Percentiles rank a stretch among this genome's conserved stretches.
Conservation (phyloP, 2,888 invertebrate species). For the Acrobasis suavella region DNA sequence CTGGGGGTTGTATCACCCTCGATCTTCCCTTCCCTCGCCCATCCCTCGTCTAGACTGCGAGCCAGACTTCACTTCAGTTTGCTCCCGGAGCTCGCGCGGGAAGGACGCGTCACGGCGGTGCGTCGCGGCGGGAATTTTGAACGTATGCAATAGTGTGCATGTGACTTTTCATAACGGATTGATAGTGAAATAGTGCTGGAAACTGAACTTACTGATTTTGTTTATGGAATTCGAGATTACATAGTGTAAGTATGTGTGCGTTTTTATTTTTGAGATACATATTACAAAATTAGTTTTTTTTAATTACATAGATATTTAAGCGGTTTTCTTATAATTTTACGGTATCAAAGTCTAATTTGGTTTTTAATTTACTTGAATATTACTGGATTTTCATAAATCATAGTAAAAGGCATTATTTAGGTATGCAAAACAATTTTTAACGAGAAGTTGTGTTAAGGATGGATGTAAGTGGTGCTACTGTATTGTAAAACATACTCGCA, state of each 20-base stretch:
- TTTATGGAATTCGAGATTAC: constrained; percentile 32
- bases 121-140: constrained; percentile 65
- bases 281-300: background rate
- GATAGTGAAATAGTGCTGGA: constrained; percentile 37
- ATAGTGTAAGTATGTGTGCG: constrained; percentile 35
- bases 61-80: constrained; percentile 59
- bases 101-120: constrained; percentile 43
- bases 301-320: background rate
- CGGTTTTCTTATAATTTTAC: too few species aligned
- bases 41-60: constrained; percentile 69
- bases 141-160: constrained; percentile 38
- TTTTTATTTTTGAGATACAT: constrained; percentile 1
- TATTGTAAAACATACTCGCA: constrained; percentile 57
- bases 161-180: constrained; percentile 40
- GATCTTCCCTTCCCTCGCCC: constrained; percentile 42
- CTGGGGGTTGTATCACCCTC: constrained; percentile 62
- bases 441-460: constrained; percentile 18
- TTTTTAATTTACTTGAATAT: too few species aligned
- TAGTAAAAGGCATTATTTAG: too few species aligned
- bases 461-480: constrained; percentile 52
- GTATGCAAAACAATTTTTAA: background rate
- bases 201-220: constrained; percentile 29
- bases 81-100: constrained; percentile 46
- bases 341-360: too few species aligned
- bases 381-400: too few species aligned